A percentile compares a stretch with the other conserved stretches of the same genome.
These are phyloP conservation scores for Drosophila mettleri DNA, from an alignment of 2,888 invertebrate species.

Conservation along the genomic window DNA sequence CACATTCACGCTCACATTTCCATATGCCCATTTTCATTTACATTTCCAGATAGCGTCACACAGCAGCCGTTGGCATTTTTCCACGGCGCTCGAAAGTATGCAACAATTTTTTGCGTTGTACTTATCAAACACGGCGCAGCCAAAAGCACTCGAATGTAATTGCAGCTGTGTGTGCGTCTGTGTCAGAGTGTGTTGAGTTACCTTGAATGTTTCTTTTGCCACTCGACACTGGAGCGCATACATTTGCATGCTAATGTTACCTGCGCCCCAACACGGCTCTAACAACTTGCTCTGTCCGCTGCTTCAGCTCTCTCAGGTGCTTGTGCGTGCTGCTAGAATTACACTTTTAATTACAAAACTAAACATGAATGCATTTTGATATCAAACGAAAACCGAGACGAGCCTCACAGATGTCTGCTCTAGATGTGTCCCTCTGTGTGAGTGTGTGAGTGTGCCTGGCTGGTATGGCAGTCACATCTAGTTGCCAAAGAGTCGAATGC, in stretches of 20 bases:
- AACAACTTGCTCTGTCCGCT: neutral
- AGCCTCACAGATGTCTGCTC: slow-evolving; percentile 8
- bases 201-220: slow-evolving; percentile 61
- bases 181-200: slow-evolving; percentile 34
- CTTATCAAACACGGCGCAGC: slow-evolving; percentile 63
- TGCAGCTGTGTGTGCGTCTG: slow-evolving; percentile 28
- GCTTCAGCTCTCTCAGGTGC: slow-evolving; percentile 31
- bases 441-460: too few relatives aligned
- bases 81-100: slow-evolving; percentile 65
- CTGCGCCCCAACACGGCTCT: neutral
- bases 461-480: neutral
- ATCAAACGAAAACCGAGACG: slow-evolving; percentile 57
- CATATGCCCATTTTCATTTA: slow-evolving; percentile 42
- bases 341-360: slow-evolving; percentile 77
- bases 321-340: slow-evolving; percentile 64
- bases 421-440: neutral
- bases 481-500: slow-evolving; percentile 25
- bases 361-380: slow-evolving; percentile 77
- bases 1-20: slow-evolving; percentile 51
- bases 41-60: slow-evolving; percentile 37
- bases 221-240: slow-evolving; percentile 61
- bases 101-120: slow-evolving; percentile 61
- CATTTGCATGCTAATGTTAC: slow-evolving; percentile 73
- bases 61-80: slow-evolving; percentile 50
- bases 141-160: slow-evolving; percentile 51